phyloP scores from a whole-genome alignment of 1,140 invertebrate genomes.

The Apis laboriosa region DNA sequence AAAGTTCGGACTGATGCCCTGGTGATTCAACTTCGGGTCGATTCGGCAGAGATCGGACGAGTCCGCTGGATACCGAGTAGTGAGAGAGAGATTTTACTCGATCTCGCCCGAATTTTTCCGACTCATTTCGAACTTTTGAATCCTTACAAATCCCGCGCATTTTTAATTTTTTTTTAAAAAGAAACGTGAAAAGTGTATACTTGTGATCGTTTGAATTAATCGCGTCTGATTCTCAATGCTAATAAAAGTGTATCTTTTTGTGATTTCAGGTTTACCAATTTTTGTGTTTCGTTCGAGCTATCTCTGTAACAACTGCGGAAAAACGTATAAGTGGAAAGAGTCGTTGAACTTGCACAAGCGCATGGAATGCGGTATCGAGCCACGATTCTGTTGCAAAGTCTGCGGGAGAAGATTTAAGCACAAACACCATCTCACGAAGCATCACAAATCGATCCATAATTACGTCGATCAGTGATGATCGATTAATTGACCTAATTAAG shows the following conservation, averaged over 20 bases:
- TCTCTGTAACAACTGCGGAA: constrained; percentile 82
- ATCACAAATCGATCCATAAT: constrained; percentile 70
- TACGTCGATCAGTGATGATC: constrained; percentile 17
- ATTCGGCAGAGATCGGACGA: no score
- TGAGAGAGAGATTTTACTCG: no score
- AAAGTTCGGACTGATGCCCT: no score
- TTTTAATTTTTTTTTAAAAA: no score
- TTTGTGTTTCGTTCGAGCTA: constrained; percentile 54
- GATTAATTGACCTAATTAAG: neutral
- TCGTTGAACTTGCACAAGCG: constrained; percentile 81
- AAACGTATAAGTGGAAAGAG: constrained; percentile 83
- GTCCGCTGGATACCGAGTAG: no score
- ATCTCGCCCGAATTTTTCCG: no score
- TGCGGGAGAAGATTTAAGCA: constrained; percentile 78
- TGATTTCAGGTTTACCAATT: constrained; percentile 61
- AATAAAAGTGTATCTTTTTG: constrained; percentile 38
- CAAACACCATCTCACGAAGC: constrained; percentile 75
- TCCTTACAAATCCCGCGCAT: no score
- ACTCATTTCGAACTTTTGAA: no score
- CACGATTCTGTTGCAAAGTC: constrained; percentile 78
- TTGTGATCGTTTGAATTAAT: neutral
- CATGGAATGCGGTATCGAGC: constrained; percentile 77
- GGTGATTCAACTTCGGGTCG: no score
- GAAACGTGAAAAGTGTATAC: neutral
- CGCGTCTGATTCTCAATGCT: neutral